Conservation (phyloP, 1,140 invertebrate genomes). For the Plectus sambesii region DNA sequence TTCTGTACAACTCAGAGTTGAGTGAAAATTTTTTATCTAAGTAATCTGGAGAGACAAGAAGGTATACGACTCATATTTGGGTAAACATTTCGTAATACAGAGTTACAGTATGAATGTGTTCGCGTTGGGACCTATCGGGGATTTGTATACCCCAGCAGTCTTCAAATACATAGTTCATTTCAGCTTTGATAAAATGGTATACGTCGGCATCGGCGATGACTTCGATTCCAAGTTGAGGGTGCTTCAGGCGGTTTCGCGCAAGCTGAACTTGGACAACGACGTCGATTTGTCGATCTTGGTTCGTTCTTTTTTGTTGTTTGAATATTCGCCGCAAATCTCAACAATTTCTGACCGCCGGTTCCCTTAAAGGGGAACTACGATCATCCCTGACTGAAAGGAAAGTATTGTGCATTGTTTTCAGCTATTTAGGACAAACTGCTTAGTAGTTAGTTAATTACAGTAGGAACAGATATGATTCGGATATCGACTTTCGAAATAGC, state of each 20-base stretch:
- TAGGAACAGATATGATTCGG: too few species aligned
- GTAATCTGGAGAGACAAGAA: too few species aligned
- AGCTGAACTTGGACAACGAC: constrained; percentile 51
- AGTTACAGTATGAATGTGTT: too few species aligned
- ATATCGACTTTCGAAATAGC: not conserved
- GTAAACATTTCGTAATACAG: constrained; percentile 2
- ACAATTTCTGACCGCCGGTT: too few species aligned
- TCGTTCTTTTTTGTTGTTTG: constrained; percentile 1
- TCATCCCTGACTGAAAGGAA: too few species aligned
- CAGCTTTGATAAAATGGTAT: constrained; percentile 29
- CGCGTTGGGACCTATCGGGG: too few species aligned
- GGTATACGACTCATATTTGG: constrained; percentile 16
- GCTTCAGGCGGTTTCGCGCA: constrained; percentile 46
- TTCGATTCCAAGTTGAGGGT: constrained; percentile 35
- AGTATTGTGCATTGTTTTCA: too few species aligned
- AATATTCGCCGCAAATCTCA: constrained; percentile 3
- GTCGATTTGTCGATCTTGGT: constrained; percentile 53
- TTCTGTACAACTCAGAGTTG: too few species aligned
- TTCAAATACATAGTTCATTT: constrained; percentile 12
- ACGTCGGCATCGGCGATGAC: constrained; percentile 27
- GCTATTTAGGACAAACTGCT: too few species aligned
- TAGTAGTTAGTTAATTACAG: too few species aligned
- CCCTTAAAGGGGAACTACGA: too few species aligned
- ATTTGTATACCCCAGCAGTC: not conserved
- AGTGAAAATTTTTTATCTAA: too few species aligned